Evolutionary conservation across 1,140 invertebrate genomes (phyloP), one percentile per base, ranked within the genome.

Genomic region (Condylostylus longicornis): DNA sequence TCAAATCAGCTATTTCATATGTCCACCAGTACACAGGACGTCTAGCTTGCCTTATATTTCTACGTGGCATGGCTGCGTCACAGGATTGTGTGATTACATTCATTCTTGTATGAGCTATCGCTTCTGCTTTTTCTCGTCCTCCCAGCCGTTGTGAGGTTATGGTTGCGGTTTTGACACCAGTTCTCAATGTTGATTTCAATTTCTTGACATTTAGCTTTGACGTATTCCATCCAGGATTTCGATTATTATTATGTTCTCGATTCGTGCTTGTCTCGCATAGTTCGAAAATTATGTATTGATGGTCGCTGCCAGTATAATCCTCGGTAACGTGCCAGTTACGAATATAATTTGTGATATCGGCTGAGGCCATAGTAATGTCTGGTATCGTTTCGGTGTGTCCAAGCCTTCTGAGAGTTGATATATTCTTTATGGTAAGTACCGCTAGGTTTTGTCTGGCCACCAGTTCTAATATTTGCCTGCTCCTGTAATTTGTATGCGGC

Each of bases 401-500:
- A 29, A 25, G 35, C 12, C 35, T 15, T 5, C 14, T 7, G 23
- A 37, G 28, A 25, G 25, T 29, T 21, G 12, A 6, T 17, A 25
- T 18, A 5, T 5, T 15, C 5, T 25, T 25, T 4, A 3, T 34
- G 33, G 46, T 49, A 1, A 44, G n/a, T 1, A 48, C 31, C 12
- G 23, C n/a, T 12, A 50, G 35, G 2, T 27, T 42, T 9, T 29
- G n/a, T 17, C 45, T 17, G 30, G 18, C 13, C 41, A 41, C 39
- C 43, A 48, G 42, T 10, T 51, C 39, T 15, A 43, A 10, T 9
- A 54, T 22, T 8, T 36, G 29, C n/a, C 18, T 18, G 0, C 46
- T 46, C 36, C 41, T 44, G 6, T 35, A 39, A 31, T 49, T 33
- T 1, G 44, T 19, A 3, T 15, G 3, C 2, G 35, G 2, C 40